Base-by-base conservation (phyloP, 2,888 invertebrate species). In the Polydrusus tereticollis region DNA sequence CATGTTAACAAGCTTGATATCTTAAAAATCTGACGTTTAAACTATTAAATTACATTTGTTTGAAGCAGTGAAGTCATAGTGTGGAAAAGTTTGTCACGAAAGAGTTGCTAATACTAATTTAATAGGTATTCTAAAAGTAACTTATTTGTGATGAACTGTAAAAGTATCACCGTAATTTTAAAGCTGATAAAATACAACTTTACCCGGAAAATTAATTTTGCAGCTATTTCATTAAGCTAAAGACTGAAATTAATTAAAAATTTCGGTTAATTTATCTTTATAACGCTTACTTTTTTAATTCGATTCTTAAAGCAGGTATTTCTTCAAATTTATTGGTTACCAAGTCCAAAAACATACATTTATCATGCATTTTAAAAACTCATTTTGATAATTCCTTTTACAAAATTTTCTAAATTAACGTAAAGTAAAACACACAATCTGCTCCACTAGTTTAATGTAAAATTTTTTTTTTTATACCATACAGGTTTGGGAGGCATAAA, bases 1-100 rank as follows among this genome's bases (percentile, higher is more conserved):
- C 16, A 55, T 55, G 29, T 55, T 55, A 55, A 55, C 52, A 55
- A 55, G 52, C 16, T 29, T 55, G 52, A 55, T 55, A 55, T 55
- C 29, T 55, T 52, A 16, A 55, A 29, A 29, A 55, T 29, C 29
- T 16, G 16, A 55, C 29, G 29, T n/a, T n/a, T 26, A 26, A 52
- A 2, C 20, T 26, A 26, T 14, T 52, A 52, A 52, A 14, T 52
- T 26, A 52, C 50, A 52, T 52, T 52, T 26, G 50, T 26, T 26
- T 8, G 2, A 26, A 52, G 26, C 14, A 21, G n/a, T 20, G 20
- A 45, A 21, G 41, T 41, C n/a, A n/a, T 41, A 3, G 41, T n/a
- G n/a, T 41, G 16, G 6, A 6, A 16, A 16, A 41, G 14, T 16
- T 16, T 41, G 41, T 41, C 41, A 41, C 16, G 41, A 7, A 16